Evolutionary conservation across 2,888 invertebrate genomes (phyloP).

Genomic region (Epiblema foenella): DNA sequence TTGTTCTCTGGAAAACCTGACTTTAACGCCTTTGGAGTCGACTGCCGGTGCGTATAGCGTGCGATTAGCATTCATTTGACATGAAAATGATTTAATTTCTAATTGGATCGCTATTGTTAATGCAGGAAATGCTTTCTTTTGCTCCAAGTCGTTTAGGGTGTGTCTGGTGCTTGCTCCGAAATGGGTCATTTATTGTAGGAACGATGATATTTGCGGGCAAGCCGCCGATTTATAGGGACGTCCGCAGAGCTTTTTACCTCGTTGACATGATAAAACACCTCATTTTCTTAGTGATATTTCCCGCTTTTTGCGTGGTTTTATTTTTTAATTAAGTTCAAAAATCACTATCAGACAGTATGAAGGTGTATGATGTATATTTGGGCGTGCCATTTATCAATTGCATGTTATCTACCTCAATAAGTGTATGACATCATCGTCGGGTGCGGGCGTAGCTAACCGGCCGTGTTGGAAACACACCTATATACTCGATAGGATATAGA

Average conservation of each 20-base stretch:
- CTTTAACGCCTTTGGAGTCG: slow-evolving; percentile 62
- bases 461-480: slow-evolving; percentile 51
- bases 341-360: not conserved
- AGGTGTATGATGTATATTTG: slow-evolving; percentile 52
- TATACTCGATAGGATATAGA: slow-evolving; percentile 8
- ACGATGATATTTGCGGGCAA: slow-evolving; percentile 50
- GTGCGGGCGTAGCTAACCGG: slow-evolving; percentile 68
- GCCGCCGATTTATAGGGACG: slow-evolving; percentile 53
- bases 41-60: slow-evolving; percentile 73
- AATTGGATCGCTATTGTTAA: slow-evolving; percentile 53
- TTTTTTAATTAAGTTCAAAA: not conserved
- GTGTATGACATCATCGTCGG: slow-evolving; percentile 73
- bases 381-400: slow-evolving; percentile 76
- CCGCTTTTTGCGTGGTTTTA: not conserved
- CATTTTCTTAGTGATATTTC: slow-evolving; percentile 19
- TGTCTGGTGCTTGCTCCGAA: slow-evolving; percentile 63
- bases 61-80: slow-evolving; percentile 58
- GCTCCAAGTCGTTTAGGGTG: slow-evolving; percentile 64
- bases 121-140: slow-evolving; percentile 48
- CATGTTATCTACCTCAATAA: slow-evolving; percentile 72
- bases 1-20: slow-evolving; percentile 66
- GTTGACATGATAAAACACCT: slow-evolving; percentile 46
- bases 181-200: slow-evolving; percentile 69
- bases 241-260: slow-evolving; percentile 47
- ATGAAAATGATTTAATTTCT: slow-evolving; percentile 60